phyloP scores from a whole-genome alignment of 2,113 vertebrate genomes.

The Oceanodroma tethys region DNA sequence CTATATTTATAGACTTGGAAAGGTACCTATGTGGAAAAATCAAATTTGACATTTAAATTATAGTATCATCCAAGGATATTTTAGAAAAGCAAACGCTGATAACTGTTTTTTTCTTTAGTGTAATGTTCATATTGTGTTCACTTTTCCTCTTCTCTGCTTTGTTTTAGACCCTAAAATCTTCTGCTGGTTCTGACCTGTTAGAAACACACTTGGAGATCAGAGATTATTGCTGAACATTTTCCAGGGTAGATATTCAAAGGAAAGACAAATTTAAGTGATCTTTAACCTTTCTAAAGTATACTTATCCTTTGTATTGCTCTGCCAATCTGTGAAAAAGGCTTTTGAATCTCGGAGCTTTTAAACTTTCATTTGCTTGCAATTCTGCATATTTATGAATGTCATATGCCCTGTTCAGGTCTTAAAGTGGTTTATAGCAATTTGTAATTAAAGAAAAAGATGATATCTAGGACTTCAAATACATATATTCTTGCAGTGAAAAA shows the following conservation, averaged over 20 bases:
- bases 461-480: neutral
- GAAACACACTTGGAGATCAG: neutral
- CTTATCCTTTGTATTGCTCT: neutral
- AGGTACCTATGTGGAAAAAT: neutral
- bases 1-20: neutral
- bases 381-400: neutral
- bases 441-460: slow-evolving; percentile 29
- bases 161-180: neutral
- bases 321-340: neutral
- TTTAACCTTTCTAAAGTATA: neutral
- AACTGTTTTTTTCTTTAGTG: neutral
- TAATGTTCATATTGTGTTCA: neutral
- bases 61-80: neutral
- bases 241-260: neutral
- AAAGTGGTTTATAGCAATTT: neutral
- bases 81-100: neutral
- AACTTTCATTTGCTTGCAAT: neutral
- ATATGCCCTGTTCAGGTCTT: neutral
- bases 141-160: neutral
- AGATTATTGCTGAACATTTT: neutral
- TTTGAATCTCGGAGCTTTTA: neutral
- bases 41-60: neutral
- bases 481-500: slow-evolving; percentile 3
- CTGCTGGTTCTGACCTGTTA: neutral
- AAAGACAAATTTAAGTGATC: neutral